phyloP scores from a whole-genome alignment of 2,888 invertebrate species.

The Abrostola tripartita region DNA sequence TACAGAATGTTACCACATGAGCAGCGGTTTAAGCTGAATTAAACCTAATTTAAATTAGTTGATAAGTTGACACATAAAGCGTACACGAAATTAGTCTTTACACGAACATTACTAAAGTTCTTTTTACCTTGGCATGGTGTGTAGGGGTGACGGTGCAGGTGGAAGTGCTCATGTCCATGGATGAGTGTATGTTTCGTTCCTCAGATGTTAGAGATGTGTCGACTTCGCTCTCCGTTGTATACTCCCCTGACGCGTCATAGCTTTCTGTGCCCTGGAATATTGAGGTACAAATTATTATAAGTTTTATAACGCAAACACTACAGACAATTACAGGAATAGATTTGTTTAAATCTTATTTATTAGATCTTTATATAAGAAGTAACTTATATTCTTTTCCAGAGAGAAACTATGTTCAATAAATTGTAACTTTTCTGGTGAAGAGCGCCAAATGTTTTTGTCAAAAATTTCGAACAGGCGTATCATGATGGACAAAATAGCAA shows the following conservation, averaged over 20 bases:
- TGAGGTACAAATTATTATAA: neutral
- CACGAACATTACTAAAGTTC: conserved; percentile 10
- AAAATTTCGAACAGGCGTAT: too few relatives aligned
- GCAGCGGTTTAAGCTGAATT: neutral
- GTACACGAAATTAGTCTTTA: conserved; percentile 37
- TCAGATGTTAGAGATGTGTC: conserved; percentile 93
- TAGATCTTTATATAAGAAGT: too few relatives aligned
- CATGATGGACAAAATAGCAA: too few relatives aligned
- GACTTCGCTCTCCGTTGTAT: conserved; percentile 92
- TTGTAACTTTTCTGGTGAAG: too few relatives aligned
- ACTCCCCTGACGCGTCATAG: conserved; percentile 97
- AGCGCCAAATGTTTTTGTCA: too few relatives aligned
- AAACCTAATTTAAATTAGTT: neutral
- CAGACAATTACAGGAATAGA: neutral
- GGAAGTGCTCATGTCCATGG: conserved; percentile 87
- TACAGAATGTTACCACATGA: neutral
- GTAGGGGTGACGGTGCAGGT: conserved; percentile 89
- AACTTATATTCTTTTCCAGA: too few relatives aligned
- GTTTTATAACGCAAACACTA: neutral
- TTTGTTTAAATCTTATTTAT: neutral
- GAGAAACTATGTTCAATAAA: too few relatives aligned
- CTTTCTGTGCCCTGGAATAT: conserved; percentile 90
- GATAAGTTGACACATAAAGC: conserved; percentile 25
- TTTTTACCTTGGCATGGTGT: conserved; percentile 85
- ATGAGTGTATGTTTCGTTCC: conserved; percentile 93